Base-by-base conservation (phyloP, 2,797 vertebrate genomes). In the Megaceryle alcyon region DNA sequence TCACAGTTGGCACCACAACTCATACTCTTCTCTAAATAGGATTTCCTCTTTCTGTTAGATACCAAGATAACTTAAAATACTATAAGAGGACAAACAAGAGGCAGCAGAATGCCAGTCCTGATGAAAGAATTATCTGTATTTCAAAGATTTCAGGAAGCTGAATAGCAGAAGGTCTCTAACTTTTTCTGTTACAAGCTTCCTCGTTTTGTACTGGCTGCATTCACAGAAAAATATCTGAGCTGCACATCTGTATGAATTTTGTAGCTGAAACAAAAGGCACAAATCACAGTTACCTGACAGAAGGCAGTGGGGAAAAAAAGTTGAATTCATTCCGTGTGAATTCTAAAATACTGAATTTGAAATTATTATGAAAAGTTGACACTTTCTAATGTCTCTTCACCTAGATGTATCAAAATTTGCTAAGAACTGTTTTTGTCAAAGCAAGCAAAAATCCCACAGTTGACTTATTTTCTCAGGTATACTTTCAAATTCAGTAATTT, bases 211-310 rank as follows among this genome's bases (percentile, higher is more conserved):
- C 69, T 20, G 22, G 29, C 46, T 77, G 81, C 1, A 4, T 48
- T 91, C 73, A 33, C 49, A 48, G 91, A 87, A 66, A 91, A 94
- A 33, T 31, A 84, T 54, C 75, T 21, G 70, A 94, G 83, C 70
- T 71, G 35, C 65, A 56, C 18, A 22, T 81, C 79, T 79, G 69
- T 66, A 72, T 44, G 43, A 64, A 87, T 83, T 81, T 37, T 97
- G 65, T 39, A 92, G 77, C 78, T 63, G 51, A 82, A 96, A 94
- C 57, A 85, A 96, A 92, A 68, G 46, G 70, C 79, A 87, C 29
- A 83, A 85, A 66, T 69, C 93, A 82, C n/a, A 88, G 88, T 37
- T 57, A 90, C 70, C 59, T 60, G 65, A 76, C 48, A 82, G 80
- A 53, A 60, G 3, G 2, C 14, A 12, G 6, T 33, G n/a, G 39